A percentile compares a stretch with the other conserved stretches of the same genome.
Conservation (phyloP, 2,797 vertebrate genomes). For the Sebastes paucispinis region DNA sequence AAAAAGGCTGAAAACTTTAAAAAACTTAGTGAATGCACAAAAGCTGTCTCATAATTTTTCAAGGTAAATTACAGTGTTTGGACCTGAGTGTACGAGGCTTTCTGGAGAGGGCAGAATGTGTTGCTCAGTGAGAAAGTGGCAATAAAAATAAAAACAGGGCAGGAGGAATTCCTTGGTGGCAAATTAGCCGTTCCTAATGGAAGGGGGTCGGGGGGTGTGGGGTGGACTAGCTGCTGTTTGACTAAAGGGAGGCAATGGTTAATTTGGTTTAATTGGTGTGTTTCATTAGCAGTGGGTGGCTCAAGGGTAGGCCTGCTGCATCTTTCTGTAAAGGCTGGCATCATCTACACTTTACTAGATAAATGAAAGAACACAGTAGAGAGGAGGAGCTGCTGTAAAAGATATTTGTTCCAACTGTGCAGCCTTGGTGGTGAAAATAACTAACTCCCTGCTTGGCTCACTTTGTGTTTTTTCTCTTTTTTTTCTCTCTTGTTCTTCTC, state of each 20-base stretch:
- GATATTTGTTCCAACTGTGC: conserved; percentile 25
- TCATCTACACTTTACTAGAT: conserved; percentile 53
- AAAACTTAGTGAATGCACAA: conserved; percentile 54
- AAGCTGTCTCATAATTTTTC: conserved; percentile 61
- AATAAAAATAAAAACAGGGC: conserved; percentile 78
- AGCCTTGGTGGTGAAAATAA: conserved; percentile 30
- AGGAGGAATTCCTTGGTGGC: conserved; percentile 69
- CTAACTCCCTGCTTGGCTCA: neutral
- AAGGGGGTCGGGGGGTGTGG: neutral
- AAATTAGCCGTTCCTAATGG: conserved; percentile 80
- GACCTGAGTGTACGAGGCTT: conserved; percentile 15
- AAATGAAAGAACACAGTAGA: conserved; percentile 33
- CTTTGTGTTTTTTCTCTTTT: neutral
- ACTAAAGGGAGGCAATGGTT: conserved; percentile 65
- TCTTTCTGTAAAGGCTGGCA: conserved; percentile 43
- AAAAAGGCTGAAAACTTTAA: conserved; percentile 37
- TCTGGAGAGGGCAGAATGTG: conserved; percentile 48
- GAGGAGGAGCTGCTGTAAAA: conserved; percentile 21
- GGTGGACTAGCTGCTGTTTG: conserved; percentile 53
- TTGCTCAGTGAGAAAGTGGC: conserved; percentile 61
- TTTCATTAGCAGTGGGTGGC: conserved; percentile 70
- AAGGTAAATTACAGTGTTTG: conserved; percentile 69
- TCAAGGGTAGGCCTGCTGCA: conserved; percentile 56
- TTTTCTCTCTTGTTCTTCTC: neutral
- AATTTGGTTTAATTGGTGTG: conserved; percentile 71